Base-by-base conservation (phyloP, 1,140 invertebrate genomes). In the Lepidotrigona ventralis region DNA sequence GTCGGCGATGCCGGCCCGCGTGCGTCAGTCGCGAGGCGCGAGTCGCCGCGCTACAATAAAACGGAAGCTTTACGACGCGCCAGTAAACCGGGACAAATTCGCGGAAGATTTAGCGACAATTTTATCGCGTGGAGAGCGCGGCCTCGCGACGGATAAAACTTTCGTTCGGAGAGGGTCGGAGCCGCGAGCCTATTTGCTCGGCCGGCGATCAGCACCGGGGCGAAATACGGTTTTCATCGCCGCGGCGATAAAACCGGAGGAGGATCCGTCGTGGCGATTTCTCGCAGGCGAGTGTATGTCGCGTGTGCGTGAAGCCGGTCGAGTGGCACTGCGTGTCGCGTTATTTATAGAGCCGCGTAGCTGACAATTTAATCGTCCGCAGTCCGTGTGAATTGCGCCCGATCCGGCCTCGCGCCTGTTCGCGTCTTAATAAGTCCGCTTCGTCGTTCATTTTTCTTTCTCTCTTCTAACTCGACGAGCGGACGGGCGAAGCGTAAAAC, bases 341-440 rank as follows among this genome's bases (percentile, higher is more conserved):
- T 89, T 91, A 91, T 91, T 91, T 90, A 91, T 91, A 90, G 89
- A 90, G 86, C 74, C 88, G 85, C 88, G 86, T 88, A 83, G 85
- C 85, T 87, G 88, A 91, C 89, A 89, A 91, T 90, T 90, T 91
- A 91, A 91, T 91, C 89, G 86, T 87, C 81, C 85, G 84, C 85
- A 87, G 83, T 86, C 71, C 85, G 88, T 85, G 86, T 84, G 89
- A 90, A 87, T 89, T 78, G 85, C 88, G 73, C 82, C 39, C 85
- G 88, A 86, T 74, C 81, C 88, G 77, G 21, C 39, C 39, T n/a
- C 58, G 58, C 58, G 19, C 74, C 63, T 76, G 58, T 88, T 87
- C 83, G 85, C 85, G 83, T 87, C 85, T 90, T 89, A 89, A 89
- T 89, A 89, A 89, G 69, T 89, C 51, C 23, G 60, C 21, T 33